Evolutionary conservation across 2,888 invertebrate genomes (phyloP), one percentile per base, ranked within the genome.

Genomic region (Labia minor): DNA sequence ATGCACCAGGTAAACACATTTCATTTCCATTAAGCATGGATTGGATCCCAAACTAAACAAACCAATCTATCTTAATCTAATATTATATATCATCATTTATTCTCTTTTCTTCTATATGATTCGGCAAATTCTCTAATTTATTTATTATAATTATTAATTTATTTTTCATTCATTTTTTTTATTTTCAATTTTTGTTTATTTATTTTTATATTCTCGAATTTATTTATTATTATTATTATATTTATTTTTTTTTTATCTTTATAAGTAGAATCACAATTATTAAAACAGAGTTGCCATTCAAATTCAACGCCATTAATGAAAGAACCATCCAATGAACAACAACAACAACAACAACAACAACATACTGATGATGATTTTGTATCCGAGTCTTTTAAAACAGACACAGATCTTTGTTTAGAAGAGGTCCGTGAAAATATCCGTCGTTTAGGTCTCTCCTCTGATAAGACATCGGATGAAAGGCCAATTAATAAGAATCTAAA

Each of bases 341-440:
- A n/a, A n/a, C n/a, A n/a, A n/a, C n/a, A n/a, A n/a, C n/a, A n/a
- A n/a, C n/a, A n/a, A n/a, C n/a, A n/a, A n/a, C n/a, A n/a, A n/a
- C n/a, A 26, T 8, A 8, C 77, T 69, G 79, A 81, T 76, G 85
- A 86, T 75, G 90, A 90, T 78, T 89, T 90, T 81, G 85, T 89
- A 73, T 89, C 89, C 74, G 89, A 90, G 77, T 83, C 85, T 74
- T 86, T 87, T 78, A 84, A 85, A 78, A 83, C 83, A 71, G 49
- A 49, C 14, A 82, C 83, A 73, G 82, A 81, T 72, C 82, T 82
- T 73, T 87, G 87, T 75, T 79, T 87, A 75, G 85, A 85, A 74
- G 87, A 89, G 78, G 87, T 87, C 70, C 84, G 85, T 74, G 86
- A 88, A 75, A 88, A 87, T 74, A 87, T 90, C 85, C 84, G 86